A percentile compares a stretch with the other conserved stretches of the same genome.
Conservation (phyloP, 2,113 vertebrate species). For the Trematocara macrostoma region DNA sequence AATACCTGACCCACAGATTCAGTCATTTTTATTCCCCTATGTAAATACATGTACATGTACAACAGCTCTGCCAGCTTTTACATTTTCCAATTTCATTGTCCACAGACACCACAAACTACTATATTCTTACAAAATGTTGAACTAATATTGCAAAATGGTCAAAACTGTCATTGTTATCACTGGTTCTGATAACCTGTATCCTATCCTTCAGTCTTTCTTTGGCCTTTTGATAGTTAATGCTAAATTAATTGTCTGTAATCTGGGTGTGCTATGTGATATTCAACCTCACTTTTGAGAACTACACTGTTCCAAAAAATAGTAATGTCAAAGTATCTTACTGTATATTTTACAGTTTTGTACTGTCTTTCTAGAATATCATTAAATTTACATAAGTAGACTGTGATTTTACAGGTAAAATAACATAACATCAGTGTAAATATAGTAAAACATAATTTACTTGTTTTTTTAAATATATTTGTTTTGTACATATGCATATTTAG, state of each 20-base stretch:
- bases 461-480: no score
- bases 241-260: background rate
- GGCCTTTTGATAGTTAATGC: background rate
- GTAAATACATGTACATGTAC: background rate
- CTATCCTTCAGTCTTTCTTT: background rate
- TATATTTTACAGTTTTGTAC: no score
- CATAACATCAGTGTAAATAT: no score
- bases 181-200: background rate
- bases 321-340: no score
- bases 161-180: background rate
- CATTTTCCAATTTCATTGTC: background rate
- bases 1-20: background rate
- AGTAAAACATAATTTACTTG: no score
- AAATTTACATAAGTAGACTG: no score
- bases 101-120: background rate
- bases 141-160: background rate
- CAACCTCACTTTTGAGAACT: background rate
- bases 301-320: background rate
- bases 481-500: no score
- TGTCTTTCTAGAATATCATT: no score
- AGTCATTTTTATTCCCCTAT: background rate
- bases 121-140: background rate
- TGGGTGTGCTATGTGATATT: background rate
- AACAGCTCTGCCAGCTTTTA: background rate
- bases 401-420: no score